Evolutionary conservation across 2,113 vertebrate species (phyloP).

Genomic region (Mastomys coucha): DNA sequence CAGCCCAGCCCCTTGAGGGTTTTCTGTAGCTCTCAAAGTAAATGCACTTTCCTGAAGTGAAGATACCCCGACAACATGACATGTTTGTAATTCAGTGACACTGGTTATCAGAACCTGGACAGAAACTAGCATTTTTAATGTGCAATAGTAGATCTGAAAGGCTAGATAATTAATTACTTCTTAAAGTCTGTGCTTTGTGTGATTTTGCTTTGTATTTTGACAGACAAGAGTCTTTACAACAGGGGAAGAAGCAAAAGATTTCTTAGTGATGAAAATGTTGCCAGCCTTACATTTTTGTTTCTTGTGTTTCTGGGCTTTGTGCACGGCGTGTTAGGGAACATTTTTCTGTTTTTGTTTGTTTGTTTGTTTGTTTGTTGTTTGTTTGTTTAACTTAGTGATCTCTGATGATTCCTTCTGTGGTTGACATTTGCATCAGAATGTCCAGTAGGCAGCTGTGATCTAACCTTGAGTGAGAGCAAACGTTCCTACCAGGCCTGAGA

Average conservation of each 20-base stretch:
- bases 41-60: neutral
- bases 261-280: neutral
- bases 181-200: neutral
- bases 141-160: neutral
- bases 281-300: neutral
- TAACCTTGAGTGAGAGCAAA: constrained; percentile 50
- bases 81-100: neutral
- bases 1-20: neutral
- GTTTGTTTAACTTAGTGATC: too few species aligned
- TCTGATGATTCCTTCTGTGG: neutral
- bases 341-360: neutral
- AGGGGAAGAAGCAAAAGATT: neutral
- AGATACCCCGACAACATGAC: neutral
- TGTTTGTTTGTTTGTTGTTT: too few species aligned
- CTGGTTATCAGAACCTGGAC: neutral
- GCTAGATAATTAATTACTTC: constrained; percentile 11
- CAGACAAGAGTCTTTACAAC: neutral
- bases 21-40: neutral
- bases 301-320: neutral
- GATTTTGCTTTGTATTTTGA: neutral
- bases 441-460: neutral
- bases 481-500: constrained; percentile 10
- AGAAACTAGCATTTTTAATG: constrained; percentile 1
- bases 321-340: neutral
- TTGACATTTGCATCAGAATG: neutral